phyloP scores from a whole-genome alignment of 2,888 invertebrate genomes.

The Pomacea canaliculata region DNA sequence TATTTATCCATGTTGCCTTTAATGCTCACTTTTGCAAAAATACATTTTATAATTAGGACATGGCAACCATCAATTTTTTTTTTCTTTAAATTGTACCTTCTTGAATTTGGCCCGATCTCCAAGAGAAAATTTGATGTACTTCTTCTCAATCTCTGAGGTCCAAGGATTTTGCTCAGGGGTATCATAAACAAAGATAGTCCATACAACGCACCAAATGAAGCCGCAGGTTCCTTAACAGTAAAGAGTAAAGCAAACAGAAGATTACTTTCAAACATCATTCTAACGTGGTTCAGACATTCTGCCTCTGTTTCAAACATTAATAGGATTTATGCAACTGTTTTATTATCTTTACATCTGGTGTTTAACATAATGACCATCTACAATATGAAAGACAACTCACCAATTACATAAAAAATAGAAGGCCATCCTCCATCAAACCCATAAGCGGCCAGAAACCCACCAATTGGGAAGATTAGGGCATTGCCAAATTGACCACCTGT shows the following conservation, averaged over 20 bases:
- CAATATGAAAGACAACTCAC: not conserved
- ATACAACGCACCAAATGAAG: conserved; percentile 71
- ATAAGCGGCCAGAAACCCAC: conserved; percentile 81
- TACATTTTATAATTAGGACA: too few relatives aligned
- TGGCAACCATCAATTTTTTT: too few relatives aligned
- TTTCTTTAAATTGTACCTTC: conserved; percentile 13
- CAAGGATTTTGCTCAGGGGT: conserved; percentile 74
- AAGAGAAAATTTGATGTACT: conserved; percentile 57
- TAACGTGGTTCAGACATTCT: too few relatives aligned
- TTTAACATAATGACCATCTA: too few relatives aligned
- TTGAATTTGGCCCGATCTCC: conserved; percentile 22
- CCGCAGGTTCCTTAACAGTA: conserved; percentile 65
- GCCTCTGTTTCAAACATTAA: too few relatives aligned
- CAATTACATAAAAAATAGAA: conserved; percentile 82
- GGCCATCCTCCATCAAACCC: conserved; percentile 81
- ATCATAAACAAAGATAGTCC: conserved; percentile 72
- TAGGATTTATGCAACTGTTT: too few relatives aligned
- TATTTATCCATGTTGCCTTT: too few relatives aligned
- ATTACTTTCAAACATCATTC: too few relatives aligned
- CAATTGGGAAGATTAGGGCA: conserved; percentile 85
- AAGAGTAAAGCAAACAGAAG: too few relatives aligned
- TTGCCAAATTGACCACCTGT: conserved; percentile 87
- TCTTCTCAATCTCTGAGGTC: conserved; percentile 68
- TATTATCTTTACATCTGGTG: too few relatives aligned
- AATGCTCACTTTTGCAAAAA: too few relatives aligned